phyloP scores from a whole-genome alignment of 2,113 vertebrate genomes.

The Prunella himalayana region DNA sequence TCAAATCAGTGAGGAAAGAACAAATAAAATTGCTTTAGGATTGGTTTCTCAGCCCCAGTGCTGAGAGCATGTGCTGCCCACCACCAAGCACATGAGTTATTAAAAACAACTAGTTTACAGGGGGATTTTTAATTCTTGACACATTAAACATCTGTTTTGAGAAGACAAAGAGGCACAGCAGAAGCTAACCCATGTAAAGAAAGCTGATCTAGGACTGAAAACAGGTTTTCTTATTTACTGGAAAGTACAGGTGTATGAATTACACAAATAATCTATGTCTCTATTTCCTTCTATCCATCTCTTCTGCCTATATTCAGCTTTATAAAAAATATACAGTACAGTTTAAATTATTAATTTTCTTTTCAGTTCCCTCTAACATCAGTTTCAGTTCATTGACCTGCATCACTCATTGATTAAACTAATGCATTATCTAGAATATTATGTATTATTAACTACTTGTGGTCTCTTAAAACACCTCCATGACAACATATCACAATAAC shows the following conservation, averaged over 20 bases:
- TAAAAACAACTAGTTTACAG: not conserved
- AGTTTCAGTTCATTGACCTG: constrained; percentile 64
- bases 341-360: constrained; percentile 67
- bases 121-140: not conserved
- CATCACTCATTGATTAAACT: constrained; percentile 62
- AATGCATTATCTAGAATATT: constrained; percentile 51
- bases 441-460: constrained; percentile 69
- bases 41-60: not conserved
- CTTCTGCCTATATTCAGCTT: constrained; percentile 53
- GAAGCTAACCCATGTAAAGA: constrained; percentile 8
- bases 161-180: constrained; percentile 28
- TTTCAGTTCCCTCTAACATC: constrained; percentile 41
- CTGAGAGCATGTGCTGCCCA: not conserved
- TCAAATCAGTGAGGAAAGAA: not conserved
- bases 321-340: constrained; percentile 23
- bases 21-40: not conserved
- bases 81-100: not conserved
- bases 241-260: constrained; percentile 59
- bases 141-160: constrained; percentile 1
- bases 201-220: constrained; percentile 47
- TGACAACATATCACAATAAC: constrained; percentile 62
- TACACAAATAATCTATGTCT: constrained; percentile 51
- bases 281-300: not conserved
- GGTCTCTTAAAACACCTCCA: constrained; percentile 53
- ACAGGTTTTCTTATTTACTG: constrained; percentile 62